A percentile compares a stretch with the other conserved stretches of the same genome.
Conservation (phyloP, 1,140 invertebrate species). For the Samia ricini region DNA sequence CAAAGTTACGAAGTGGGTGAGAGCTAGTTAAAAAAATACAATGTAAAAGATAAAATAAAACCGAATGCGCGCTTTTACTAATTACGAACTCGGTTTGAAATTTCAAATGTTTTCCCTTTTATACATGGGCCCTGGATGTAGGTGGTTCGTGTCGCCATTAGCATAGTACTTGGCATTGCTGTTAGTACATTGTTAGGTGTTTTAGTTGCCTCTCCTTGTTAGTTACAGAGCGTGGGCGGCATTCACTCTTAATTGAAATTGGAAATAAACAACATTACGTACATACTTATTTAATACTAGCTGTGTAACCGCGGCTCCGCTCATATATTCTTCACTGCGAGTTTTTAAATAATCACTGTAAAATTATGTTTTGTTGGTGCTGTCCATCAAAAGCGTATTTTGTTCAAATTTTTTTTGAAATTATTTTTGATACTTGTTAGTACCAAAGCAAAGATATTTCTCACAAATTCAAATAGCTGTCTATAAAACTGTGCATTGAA, state of each 20-base stretch:
- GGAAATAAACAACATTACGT: background rate
- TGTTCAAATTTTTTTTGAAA: no score
- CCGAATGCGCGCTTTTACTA: background rate
- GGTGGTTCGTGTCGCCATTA: background rate
- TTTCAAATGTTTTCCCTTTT: background rate
- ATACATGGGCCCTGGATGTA: background rate
- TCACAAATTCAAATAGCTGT: no score
- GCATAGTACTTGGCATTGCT: background rate
- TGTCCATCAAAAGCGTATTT: no score
- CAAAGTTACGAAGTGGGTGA: no score
- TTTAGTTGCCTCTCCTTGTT: conserved; percentile 1
- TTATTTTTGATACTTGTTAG: no score
- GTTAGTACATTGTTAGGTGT: background rate
- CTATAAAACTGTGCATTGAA: no score
- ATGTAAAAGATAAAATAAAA: background rate
- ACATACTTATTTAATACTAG: background rate
- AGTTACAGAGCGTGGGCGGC: background rate
- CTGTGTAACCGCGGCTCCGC: no score
- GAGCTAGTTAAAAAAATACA: no score
- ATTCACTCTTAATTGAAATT: background rate
- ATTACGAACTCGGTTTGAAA: background rate
- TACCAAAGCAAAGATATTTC: no score
- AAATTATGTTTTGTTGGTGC: no score
- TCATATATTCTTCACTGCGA: no score
- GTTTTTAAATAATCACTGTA: no score